Conservation (phyloP, 2,888 invertebrate genomes). For the Drosophila limbata region DNA sequence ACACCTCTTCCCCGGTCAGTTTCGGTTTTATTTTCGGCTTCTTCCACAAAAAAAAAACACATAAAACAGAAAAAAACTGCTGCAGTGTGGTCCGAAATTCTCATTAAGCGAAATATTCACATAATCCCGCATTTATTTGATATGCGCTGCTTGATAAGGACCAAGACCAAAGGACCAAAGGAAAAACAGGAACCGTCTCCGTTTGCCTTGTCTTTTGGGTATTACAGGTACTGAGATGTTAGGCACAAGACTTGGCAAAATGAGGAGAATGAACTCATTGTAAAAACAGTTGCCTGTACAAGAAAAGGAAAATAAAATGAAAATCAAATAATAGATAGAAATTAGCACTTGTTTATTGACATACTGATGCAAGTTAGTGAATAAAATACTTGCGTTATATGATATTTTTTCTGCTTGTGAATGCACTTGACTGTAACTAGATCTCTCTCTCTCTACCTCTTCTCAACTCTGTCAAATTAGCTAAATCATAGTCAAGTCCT, state of each 20-base stretch:
- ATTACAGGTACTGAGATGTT: conserved; percentile 48
- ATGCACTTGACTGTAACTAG: neutral
- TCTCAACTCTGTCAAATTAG: conserved; percentile 54
- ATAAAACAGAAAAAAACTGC: conserved; percentile 37
- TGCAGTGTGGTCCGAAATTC: conserved; percentile 78
- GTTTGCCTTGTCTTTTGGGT: conserved; percentile 29
- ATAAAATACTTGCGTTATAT: neutral
- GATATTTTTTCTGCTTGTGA: conserved; percentile 6
- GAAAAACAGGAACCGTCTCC: conserved; percentile 31
- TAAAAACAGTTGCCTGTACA: conserved; percentile 1
- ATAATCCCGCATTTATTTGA: conserved; percentile 82
- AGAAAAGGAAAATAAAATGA: neutral
- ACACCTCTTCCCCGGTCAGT: conserved; percentile 43
- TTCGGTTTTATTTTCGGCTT: conserved; percentile 50
- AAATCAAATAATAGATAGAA: conserved; percentile 8
- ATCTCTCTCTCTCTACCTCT: neutral
- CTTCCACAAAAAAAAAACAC: conserved; percentile 21
- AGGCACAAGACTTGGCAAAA: conserved; percentile 43
- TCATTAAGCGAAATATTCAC: conserved; percentile 82
- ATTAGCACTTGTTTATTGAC: conserved; percentile 37
- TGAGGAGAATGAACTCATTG: conserved; percentile 29
- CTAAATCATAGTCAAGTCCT: conserved; percentile 54
- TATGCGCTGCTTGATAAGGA: conserved; percentile 73
- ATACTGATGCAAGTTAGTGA: conserved; percentile 18
- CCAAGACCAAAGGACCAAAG: conserved; percentile 43